phyloP scores from a whole-genome alignment of 2,113 vertebrate genomes.

The Elephas maximus region DNA sequence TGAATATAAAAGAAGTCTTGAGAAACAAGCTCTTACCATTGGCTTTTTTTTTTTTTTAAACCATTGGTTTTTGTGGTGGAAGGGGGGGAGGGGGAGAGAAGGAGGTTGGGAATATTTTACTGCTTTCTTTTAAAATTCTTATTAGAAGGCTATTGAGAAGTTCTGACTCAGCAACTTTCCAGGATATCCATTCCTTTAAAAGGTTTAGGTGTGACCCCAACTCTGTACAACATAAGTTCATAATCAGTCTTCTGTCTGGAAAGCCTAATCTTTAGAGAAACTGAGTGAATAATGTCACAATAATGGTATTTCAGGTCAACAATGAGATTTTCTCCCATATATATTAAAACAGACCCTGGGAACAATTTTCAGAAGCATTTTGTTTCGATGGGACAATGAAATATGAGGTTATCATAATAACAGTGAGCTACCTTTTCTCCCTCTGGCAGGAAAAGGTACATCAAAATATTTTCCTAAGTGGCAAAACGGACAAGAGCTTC shows the following conservation, averaged over 20 bases:
- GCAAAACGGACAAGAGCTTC: neutral
- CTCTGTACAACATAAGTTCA: neutral
- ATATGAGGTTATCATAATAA: constrained; percentile 58
- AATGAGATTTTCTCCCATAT: constrained; percentile 53
- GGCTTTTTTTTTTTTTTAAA: neutral
- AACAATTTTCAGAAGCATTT: constrained; percentile 61
- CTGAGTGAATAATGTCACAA: constrained; percentile 47
- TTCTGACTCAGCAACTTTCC: constrained; percentile 60
- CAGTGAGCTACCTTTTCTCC: constrained; percentile 7
- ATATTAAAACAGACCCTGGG: constrained; percentile 19
- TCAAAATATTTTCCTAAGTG: constrained; percentile 30
- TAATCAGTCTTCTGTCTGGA: constrained; percentile 32
- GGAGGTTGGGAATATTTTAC: neutral
- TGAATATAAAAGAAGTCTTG: constrained; percentile 8
- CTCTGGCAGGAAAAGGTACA: constrained; percentile 18
- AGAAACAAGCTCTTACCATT: neutral
- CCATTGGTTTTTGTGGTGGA: neutral
- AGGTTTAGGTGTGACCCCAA: constrained; percentile 46
- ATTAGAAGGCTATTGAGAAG: neutral
- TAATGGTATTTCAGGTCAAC: constrained; percentile 65
- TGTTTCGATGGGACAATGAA: constrained; percentile 68
- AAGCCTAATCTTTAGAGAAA: constrained; percentile 61
- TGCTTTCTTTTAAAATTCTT: constrained; percentile 31
- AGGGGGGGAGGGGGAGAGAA: neutral
- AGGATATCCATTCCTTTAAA: constrained; percentile 1